Conservation (phyloP, 2,888 invertebrate genomes). For the Seira sanloemensis region DNA sequence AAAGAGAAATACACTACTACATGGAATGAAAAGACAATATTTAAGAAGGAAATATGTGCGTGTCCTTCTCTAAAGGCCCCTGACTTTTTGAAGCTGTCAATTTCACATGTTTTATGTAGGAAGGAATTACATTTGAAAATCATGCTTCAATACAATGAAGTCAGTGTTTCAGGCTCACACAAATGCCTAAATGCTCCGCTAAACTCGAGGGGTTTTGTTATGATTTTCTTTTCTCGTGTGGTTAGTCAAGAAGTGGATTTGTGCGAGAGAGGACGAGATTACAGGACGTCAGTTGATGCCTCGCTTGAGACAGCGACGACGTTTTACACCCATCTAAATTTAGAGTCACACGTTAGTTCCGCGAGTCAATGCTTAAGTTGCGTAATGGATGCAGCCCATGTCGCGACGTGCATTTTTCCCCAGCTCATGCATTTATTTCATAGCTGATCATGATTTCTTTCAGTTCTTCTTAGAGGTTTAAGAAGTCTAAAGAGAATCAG, state of each 20-base stretch:
- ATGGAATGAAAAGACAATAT: too few species aligned
- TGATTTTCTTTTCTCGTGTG: neutral
- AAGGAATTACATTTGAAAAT: too few species aligned
- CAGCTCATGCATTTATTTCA: neutral
- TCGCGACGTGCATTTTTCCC: neutral
- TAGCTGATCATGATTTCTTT: neutral
- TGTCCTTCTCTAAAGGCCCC: neutral
- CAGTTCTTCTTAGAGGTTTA: too few species aligned
- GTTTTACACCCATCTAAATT: constrained; percentile 48
- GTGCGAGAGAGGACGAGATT: neutral
- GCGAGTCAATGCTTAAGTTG: neutral
- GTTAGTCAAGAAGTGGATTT: neutral
- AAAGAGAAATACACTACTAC: too few species aligned
- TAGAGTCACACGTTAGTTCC: constrained; percentile 31
- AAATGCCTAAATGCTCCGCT: too few species aligned
- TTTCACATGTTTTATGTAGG: neutral
- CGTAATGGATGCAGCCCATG: neutral
- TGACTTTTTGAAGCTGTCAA: neutral
- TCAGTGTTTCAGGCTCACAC: neutral
- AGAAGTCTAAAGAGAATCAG: too few species aligned
- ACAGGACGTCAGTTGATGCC: too few species aligned
- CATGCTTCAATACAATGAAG: neutral
- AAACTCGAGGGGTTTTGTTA: neutral
- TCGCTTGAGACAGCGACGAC: neutral
- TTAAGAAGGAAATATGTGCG: too few species aligned